These are phyloP conservation scores for Potorous gilbertii DNA, from an alignment of 2,797 vertebrate genomes.

Conservation along the genomic window DNA sequence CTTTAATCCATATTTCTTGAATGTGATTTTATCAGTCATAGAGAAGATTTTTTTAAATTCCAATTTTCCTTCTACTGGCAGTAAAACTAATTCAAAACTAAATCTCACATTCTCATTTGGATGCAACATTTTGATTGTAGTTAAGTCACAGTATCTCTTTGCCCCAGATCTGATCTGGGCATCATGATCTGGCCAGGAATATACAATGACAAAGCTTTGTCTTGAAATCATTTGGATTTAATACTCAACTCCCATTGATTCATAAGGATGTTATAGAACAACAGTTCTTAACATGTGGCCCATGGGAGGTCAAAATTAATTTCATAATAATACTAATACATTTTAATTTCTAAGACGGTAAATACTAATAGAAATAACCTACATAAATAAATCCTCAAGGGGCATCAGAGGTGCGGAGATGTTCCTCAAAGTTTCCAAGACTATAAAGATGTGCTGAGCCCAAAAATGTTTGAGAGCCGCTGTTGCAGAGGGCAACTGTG, in stretches of 20 bases:
- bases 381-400: not conserved
- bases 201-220: not conserved
- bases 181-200: not conserved
- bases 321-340: too few relatives aligned
- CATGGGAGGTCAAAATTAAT: too few relatives aligned
- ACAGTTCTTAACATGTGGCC: not conserved
- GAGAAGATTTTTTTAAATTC: not conserved
- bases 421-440: not conserved
- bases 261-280: not conserved
- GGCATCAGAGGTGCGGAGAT: not conserved
- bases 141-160: not conserved
- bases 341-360: not conserved
- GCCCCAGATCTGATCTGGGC: not conserved
- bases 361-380: not conserved
- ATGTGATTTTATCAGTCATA: not conserved
- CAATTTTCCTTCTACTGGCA: not conserved
- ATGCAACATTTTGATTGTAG: not conserved
- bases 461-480: not conserved
- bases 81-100: not conserved
- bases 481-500: not conserved
- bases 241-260: not conserved
- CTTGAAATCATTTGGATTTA: not conserved
- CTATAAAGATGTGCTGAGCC: not conserved
- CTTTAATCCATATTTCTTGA: not conserved
- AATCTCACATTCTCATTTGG: not conserved